Evolutionary conservation across 2,888 invertebrate genomes (phyloP), one percentile per base, ranked within the genome.

Genomic region (Tridacna crocea): DNA sequence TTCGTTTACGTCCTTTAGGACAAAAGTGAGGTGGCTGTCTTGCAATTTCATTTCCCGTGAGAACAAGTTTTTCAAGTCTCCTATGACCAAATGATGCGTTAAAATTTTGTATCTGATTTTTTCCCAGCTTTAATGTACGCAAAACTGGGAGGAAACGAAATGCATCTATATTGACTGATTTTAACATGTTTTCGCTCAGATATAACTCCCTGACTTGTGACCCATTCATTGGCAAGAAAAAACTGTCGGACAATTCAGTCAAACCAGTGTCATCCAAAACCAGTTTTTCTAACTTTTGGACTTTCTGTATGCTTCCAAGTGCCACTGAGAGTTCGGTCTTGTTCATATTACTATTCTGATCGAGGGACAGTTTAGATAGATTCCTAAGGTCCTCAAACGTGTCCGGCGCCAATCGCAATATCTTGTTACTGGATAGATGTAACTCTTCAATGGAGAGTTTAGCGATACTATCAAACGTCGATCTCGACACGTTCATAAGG

Each of bases 371-470:
- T 17, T 12, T 68, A 17, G 17, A 47, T n/a, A 76, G 19, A 0
- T n/a, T n/a, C 2, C n/a, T 19, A 58, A 76, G 68, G 6, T 55
- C 66, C n/a, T 12, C 24, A 55, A 76, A 76, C 13, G 68, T 61
- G 26, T 68, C 55, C 12, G 47, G n/a, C 4, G 12, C 12, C 22
- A 76, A 11, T 46, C 17, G 65, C 13, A 13, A 15, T 26, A 76
- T 76, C 46, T 47, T 36, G 36, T 76, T 76, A n/a, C 55, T n/a
- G 48, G 46, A 48, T 10, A 76, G 36, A 58, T 48, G 27, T n/a
- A 76, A n/a, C 19, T 27, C 12, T 51, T n/a, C 8, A 12, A 70
- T 13, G 0, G 48, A 36, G 12, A 70, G 24, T 17, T 19, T 51
- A 13, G 51, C 51, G 51, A 19, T 51, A 13, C 51, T 70, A 1